Evolutionary conservation across 2,888 invertebrate species (phyloP).

Genomic region (Halocaridina rubra): DNA sequence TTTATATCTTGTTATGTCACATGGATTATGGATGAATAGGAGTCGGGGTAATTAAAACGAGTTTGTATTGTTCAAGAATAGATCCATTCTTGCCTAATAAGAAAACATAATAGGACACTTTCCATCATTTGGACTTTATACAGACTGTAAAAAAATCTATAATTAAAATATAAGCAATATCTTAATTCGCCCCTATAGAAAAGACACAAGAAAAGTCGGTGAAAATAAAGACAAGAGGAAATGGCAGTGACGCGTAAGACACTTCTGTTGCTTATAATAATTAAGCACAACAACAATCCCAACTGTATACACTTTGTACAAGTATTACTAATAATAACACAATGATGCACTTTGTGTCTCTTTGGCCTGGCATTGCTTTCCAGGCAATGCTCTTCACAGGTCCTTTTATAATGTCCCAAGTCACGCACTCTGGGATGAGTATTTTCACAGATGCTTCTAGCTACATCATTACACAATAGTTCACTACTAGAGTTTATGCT

Average conservation of each 20-base stretch:
- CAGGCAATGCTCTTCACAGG: conserved; percentile 13
- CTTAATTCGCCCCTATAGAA: conserved; percentile 53
- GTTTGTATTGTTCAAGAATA: conserved; percentile 61
- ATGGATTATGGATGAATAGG: neutral
- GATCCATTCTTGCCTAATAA: conserved; percentile 64
- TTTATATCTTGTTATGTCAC: neutral
- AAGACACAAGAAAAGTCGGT: conserved; percentile 47
- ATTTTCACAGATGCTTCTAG: conserved; percentile 50
- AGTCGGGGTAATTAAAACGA: conserved; percentile 9
- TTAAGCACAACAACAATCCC: conserved; percentile 51
- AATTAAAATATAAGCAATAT: conserved; percentile 53
- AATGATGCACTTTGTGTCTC: too few species aligned
- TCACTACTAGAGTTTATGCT: conserved; percentile 37
- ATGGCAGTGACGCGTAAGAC: conserved; percentile 38
- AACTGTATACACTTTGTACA: conserved; percentile 64
- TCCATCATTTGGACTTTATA: conserved; percentile 59
- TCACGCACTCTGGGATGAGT: conserved; percentile 30
- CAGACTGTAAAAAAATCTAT: conserved; percentile 57
- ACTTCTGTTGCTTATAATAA: conserved; percentile 30
- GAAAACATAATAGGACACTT: conserved; percentile 60
- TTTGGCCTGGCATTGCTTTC: conserved; percentile 12
- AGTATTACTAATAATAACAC: conserved; percentile 33
- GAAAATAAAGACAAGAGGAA: conserved; percentile 45
- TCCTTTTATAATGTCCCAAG: conserved; percentile 24
- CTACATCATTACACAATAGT: conserved; percentile 42